Percentiles rank a stretch among this genome's conserved stretches.
These are phyloP conservation scores for Homarus gammarus DNA, from an alignment of 2,888 invertebrate species.

Conservation along the genomic window DNA sequence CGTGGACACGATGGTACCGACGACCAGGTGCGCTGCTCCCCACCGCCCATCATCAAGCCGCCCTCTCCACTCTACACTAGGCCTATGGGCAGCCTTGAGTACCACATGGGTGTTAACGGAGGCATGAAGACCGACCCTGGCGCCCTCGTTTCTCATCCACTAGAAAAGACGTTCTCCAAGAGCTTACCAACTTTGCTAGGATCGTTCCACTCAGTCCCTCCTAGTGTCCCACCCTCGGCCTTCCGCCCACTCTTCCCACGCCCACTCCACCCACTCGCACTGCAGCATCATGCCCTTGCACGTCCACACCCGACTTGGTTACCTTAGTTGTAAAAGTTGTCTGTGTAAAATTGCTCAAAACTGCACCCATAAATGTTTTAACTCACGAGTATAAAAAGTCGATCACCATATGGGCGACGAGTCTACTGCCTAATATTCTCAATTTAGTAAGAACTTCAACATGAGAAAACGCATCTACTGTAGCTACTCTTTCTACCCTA, in stretches of 20 bases:
- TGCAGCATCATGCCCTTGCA: slow-evolving; percentile 51
- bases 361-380: too few species aligned
- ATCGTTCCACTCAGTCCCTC: slow-evolving; percentile 66
- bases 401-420: too few species aligned
- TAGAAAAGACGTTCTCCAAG: slow-evolving; percentile 50
- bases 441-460: too few species aligned
- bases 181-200: slow-evolving; percentile 63
- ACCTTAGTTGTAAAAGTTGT: slow-evolving; percentile 52
- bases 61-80: slow-evolving; percentile 15
- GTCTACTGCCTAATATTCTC: too few species aligned
- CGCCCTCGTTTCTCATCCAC: background rate
- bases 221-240: slow-evolving; percentile 63
- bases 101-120: slow-evolving; percentile 41
- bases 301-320: slow-evolving; percentile 67
- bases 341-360: too few species aligned
- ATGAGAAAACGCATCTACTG: too few species aligned
- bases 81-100: slow-evolving; percentile 36
- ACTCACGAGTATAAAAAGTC: too few species aligned
- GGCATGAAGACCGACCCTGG: slow-evolving; percentile 29
- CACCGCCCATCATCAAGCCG: slow-evolving; percentile 28
- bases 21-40: background rate
- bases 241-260: slow-evolving; percentile 67
- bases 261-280: slow-evolving; percentile 62
- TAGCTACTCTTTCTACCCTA: too few species aligned
- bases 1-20: background rate